These are phyloP conservation scores for Pantherophis vulpinus DNA, from an alignment of 2,797 vertebrate species.

Conservation along the genomic window DNA sequence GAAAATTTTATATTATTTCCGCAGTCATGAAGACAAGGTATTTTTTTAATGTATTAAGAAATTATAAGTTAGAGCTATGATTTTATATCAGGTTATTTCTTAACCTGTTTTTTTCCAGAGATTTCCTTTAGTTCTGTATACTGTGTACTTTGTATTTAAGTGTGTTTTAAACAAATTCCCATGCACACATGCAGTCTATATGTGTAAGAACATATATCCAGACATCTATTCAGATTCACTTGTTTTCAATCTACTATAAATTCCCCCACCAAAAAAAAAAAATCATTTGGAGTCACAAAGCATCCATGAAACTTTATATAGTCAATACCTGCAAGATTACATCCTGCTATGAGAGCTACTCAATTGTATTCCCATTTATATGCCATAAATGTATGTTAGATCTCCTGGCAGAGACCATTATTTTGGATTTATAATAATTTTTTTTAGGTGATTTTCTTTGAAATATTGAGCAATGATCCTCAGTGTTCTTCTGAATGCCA, in stretches of 20 bases:
- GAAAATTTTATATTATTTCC: slow-evolving; percentile 93
- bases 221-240: not conserved
- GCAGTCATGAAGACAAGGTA: slow-evolving; percentile 96
- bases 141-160: too few relatives aligned
- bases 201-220: not conserved
- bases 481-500: not conserved
- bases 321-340: not conserved
- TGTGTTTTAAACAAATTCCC: not conserved
- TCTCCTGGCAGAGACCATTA: not conserved
- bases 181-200: not conserved
- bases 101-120: not conserved
- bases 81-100: not conserved
- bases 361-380: not conserved
- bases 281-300: not conserved
- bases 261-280: not conserved
- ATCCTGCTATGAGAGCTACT: not conserved
- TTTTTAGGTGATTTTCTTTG: not conserved
- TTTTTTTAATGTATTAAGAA: slow-evolving; percentile 11
- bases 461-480: not conserved
- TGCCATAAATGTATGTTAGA: not conserved
- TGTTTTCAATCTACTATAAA: not conserved
- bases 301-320: not conserved
- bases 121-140: not conserved
- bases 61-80: not conserved
- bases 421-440: not conserved